Percentiles rank a stretch among this genome's conserved stretches.
Evolutionary conservation across 2,888 invertebrate species (phyloP).

Genomic region (Thumatha senex): DNA sequence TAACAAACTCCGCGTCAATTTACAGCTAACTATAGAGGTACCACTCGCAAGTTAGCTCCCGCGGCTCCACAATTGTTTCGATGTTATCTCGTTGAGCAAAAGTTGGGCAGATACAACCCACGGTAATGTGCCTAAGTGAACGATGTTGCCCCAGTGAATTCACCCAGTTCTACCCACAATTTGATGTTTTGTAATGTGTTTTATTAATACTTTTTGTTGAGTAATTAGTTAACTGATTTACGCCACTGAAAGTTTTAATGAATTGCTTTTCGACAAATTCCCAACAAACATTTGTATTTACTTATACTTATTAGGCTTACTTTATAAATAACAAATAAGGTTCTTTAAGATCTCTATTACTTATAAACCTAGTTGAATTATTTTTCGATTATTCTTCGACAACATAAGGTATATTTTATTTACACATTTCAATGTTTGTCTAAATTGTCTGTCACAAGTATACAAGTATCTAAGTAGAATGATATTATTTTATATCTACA

Average conservation of each 20-base stretch:
- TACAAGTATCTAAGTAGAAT: too few relatives aligned
- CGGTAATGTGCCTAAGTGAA: conserved; percentile 79
- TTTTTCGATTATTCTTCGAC: too few relatives aligned
- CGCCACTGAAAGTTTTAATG: conserved; percentile 15
- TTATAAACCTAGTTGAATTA: too few relatives aligned
- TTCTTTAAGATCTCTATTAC: too few relatives aligned
- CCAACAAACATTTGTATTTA: neutral
- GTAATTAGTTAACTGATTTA: conserved; percentile 32
- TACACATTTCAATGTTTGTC: too few relatives aligned
- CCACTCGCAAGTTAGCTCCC: conserved; percentile 64
- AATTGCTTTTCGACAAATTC: conserved; percentile 2
- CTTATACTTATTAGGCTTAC: too few relatives aligned
- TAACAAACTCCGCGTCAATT: conserved; percentile 59
- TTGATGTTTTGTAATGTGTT: conserved; percentile 55
- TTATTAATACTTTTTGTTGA: conserved; percentile 45
- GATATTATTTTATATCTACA: too few relatives aligned
- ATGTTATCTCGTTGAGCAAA: conserved; percentile 62
- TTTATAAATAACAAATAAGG: too few relatives aligned
- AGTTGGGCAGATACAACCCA: conserved; percentile 61
- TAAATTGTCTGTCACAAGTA: too few relatives aligned
- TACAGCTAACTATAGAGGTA: conserved; percentile 52
- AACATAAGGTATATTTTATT: too few relatives aligned
- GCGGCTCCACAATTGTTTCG: conserved; percentile 71
- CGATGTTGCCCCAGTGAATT: conserved; percentile 77
- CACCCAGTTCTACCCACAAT: conserved; percentile 61